phyloP scores from a whole-genome alignment of 1,140 invertebrate species.

The Drosophila sturtevanti region DNA sequence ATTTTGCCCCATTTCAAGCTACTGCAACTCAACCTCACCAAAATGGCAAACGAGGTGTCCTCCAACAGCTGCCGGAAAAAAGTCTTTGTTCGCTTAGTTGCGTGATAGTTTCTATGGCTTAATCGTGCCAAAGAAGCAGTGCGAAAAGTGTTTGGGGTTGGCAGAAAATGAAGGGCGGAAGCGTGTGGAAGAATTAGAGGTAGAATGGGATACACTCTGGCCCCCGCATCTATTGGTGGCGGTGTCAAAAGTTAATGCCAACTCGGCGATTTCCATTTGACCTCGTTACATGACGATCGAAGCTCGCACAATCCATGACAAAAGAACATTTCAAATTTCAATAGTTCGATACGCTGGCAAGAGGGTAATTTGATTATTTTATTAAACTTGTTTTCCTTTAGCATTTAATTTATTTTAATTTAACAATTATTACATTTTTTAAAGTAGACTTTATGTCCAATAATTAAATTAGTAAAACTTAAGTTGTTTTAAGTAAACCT shows the following conservation, averaged over 20 bases:
- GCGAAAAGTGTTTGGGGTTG: conserved; percentile 14
- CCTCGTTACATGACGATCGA: conserved; percentile 65
- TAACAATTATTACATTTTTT: no score
- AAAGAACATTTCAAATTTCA: conserved; percentile 53
- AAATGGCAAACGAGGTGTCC: conserved; percentile 45
- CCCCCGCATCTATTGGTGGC: conserved; percentile 24
- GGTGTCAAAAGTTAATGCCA: conserved; percentile 79
- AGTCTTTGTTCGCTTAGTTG: conserved; percentile 73
- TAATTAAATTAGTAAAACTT: no score
- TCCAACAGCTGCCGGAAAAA: conserved; percentile 36
- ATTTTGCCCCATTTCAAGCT: conserved; percentile 24
- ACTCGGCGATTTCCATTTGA: conserved; percentile 79
- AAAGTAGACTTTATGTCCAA: no score
- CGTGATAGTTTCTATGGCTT: conserved; percentile 76
- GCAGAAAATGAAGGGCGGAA: neutral
- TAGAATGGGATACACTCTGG: neutral
- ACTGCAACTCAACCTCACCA: neutral
- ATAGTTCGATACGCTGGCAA: conserved; percentile 41
- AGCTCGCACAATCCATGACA: conserved; percentile 54
- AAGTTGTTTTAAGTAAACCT: no score
- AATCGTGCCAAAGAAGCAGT: conserved; percentile 63
- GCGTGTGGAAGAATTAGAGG: no score
- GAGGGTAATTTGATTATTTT: neutral
- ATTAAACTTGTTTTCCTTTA: neutral
- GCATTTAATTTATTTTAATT: neutral